Evolutionary conservation across 2,888 invertebrate genomes (phyloP), one percentile per base, ranked within the genome.

Genomic region (Hybos culiciformis): DNA sequence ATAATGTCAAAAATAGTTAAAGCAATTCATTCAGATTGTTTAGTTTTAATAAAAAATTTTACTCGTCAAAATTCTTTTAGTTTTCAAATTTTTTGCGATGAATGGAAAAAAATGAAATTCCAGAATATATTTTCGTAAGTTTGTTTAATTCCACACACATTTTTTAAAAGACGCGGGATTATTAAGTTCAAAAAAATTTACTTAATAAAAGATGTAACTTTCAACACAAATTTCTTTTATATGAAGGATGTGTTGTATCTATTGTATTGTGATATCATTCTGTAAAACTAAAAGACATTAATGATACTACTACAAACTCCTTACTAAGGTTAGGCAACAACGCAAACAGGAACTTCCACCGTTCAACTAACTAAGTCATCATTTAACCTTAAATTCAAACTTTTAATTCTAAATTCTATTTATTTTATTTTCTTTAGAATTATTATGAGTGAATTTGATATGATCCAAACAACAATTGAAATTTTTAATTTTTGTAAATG

Each of bases 91-190:
- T 47, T 47, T 32, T 44, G 44, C 26, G 24, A 24, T 1, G 42
- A 42, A 21, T 47, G 44, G 42, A 47, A 42, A 18, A 15, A 31
- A 8, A 40, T 37, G 15, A 34, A 41, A 9, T 47, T 47, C 20
- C 41, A 47, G 12, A 42, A 47, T 41, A 37, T 47, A 12, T 47
- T 40, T 31, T 11, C 12, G 47, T 47, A 38, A 40, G 39, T 33
- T n/a, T 37, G n/a, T n/a, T n/a, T n/a, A n/a, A n/a, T n/a, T n/a
- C n/a, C n/a, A n/a, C n/a, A n/a, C n/a, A n/a, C n/a, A n/a, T n/a
- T n/a, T n/a, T n/a, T n/a, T n/a, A n/a, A n/a, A n/a, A n/a, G n/a
- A n/a, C n/a, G n/a, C n/a, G n/a, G n/a, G n/a, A n/a, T n/a, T n/a
- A n/a, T n/a, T n/a, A n/a, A n/a, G n/a, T n/a, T n/a, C n/a, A n/a